These are phyloP conservation scores for Phyllotreta cruciferae DNA, from an alignment of 2,888 invertebrate genomes.

Conservation along the genomic window DNA sequence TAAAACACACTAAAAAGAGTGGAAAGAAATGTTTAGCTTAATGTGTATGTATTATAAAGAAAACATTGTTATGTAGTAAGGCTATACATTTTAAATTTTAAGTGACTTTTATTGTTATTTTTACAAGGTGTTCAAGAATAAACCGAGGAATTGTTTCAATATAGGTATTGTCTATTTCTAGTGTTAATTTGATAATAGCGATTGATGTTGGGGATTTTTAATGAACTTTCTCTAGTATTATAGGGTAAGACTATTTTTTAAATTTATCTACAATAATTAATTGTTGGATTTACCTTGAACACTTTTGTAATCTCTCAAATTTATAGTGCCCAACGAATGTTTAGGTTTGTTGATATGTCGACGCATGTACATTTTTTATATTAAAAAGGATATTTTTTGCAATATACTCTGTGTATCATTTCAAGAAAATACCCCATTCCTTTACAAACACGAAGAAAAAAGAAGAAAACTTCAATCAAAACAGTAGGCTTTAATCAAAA, in stretches of 20 bases:
- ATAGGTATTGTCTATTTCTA: neutral
- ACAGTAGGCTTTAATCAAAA: too few relatives aligned
- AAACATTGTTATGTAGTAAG: slow-evolving; percentile 9
- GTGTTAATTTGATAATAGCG: too few relatives aligned
- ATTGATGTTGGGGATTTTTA: too few relatives aligned
- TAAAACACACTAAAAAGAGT: slow-evolving; percentile 10
- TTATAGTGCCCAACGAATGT: slow-evolving; percentile 6
- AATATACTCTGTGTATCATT: neutral
- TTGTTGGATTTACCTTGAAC: neutral
- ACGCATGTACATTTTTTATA: slow-evolving; percentile 10
- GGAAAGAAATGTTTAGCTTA: slow-evolving; percentile 7
- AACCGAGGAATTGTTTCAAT: neutral
- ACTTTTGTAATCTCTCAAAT: slow-evolving; percentile 11
- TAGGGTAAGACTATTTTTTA: too few relatives aligned
- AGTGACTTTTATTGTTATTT: slow-evolving; percentile 10
- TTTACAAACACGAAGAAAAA: too few relatives aligned
- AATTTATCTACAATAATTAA: neutral
- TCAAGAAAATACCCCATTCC: neutral
- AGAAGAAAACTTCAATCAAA: too few relatives aligned
- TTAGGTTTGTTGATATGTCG: slow-evolving; percentile 10
- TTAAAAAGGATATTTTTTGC: slow-evolving; percentile 15
- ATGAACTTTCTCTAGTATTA: too few relatives aligned
- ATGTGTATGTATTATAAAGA: slow-evolving; percentile 9
- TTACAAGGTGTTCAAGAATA: slow-evolving; percentile 4
- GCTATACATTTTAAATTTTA: slow-evolving; percentile 8